phyloP scores from a whole-genome alignment of 2,888 invertebrate genomes.

The Archips crataeganus region DNA sequence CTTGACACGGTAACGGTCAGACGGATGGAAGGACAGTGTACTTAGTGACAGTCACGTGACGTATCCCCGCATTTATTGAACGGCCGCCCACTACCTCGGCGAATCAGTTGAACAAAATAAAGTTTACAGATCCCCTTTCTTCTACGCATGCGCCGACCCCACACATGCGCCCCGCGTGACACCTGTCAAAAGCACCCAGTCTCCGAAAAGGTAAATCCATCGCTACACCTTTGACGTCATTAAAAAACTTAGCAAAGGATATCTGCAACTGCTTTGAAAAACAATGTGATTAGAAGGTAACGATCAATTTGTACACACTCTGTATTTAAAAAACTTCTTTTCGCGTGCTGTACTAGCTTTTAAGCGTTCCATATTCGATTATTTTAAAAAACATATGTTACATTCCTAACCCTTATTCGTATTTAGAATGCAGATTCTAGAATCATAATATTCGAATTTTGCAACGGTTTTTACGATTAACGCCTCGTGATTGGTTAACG shows the following conservation, averaged over 20 bases:
- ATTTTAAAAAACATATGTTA: conserved; percentile 34
- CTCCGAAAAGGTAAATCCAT: conserved; percentile 22
- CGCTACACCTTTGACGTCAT: conserved; percentile 61
- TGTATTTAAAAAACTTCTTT: not conserved
- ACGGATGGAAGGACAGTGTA: too few species aligned
- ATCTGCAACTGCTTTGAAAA: conserved; percentile 26
- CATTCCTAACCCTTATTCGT: conserved; percentile 30
- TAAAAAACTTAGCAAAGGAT: conserved; percentile 21
- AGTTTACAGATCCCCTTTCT: conserved; percentile 13
- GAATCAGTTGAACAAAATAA: conserved; percentile 48
- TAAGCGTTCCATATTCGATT: not conserved
- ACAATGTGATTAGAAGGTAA: conserved; percentile 41
- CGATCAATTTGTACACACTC: not conserved
- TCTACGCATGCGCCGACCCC: conserved; percentile 63
- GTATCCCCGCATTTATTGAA: conserved; percentile 23
- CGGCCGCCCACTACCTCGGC: conserved; percentile 24
- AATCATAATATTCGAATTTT: conserved; percentile 12
- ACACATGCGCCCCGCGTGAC: conserved; percentile 65
- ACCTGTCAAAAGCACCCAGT: conserved; percentile 73
- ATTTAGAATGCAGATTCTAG: conserved; percentile 13
- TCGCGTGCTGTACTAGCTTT: not conserved
- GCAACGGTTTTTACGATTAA: conserved; percentile 1
- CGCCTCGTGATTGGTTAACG: conserved; percentile 26
- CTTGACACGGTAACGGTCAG: too few species aligned
- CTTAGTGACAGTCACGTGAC: conserved; percentile 17